A percentile compares a stretch with the other conserved stretches of the same genome.
These are phyloP conservation scores for Pangasius mekongensis DNA, from an alignment of 2,797 vertebrate genomes.

Conservation along the genomic window DNA sequence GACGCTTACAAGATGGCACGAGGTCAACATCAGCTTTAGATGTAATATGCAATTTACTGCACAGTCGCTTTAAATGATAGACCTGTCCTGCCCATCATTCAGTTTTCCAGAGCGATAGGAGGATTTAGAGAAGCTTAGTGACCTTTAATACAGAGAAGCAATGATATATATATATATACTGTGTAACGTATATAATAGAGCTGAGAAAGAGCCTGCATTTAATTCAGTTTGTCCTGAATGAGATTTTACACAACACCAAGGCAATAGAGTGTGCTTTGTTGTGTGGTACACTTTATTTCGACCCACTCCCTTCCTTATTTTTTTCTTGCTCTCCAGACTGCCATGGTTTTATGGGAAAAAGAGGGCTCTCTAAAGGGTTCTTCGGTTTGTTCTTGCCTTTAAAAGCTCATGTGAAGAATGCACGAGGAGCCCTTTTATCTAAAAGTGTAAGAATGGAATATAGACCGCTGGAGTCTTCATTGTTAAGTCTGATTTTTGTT, in stretches of 20 bases:
- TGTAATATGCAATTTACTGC: constrained; percentile 24
- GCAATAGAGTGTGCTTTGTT: too few relatives aligned
- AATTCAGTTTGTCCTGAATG: not conserved
- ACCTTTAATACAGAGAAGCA: not conserved
- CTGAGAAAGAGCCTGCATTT: not conserved
- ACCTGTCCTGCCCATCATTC: not conserved
- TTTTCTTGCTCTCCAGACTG: not conserved
- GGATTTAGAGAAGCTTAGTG: not conserved
- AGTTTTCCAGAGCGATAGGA: not conserved
- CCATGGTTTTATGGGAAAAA: not conserved
- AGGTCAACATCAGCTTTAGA: constrained; percentile 22
- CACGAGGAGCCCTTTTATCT: too few relatives aligned
- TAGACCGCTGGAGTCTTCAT: too few relatives aligned
- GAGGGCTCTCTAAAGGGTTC: too few relatives aligned
- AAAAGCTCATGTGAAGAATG: too few relatives aligned
- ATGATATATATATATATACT: too few relatives aligned
- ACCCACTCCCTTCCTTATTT: too few relatives aligned
- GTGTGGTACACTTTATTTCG: not conserved
- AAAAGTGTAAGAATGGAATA: too few relatives aligned
- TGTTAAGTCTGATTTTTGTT: too few relatives aligned
- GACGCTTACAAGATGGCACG: constrained; percentile 20
- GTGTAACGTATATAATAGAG: not conserved
- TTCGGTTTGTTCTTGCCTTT: too few relatives aligned
- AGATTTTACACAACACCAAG: not conserved
- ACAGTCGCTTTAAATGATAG: not conserved